phyloP scores from a whole-genome alignment of 2,888 invertebrate species.

The Aspidiotus destructor region DNA sequence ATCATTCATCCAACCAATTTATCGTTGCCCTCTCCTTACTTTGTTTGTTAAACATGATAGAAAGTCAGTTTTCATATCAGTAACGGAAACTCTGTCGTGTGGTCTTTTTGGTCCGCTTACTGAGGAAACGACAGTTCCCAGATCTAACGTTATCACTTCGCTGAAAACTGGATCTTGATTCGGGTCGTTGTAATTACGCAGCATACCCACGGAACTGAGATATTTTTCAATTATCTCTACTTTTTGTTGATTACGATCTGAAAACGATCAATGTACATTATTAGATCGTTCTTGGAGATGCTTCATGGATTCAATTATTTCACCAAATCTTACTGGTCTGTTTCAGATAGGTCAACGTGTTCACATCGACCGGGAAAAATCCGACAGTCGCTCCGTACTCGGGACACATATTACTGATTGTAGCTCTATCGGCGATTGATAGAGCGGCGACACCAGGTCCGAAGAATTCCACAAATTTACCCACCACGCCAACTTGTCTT shows the following conservation, averaged over 20 bases:
- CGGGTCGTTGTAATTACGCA: conserved; percentile 67
- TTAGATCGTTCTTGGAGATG: neutral
- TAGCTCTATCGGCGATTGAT: conserved; percentile 93
- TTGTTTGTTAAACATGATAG: conserved; percentile 70
- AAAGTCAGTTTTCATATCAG: conserved; percentile 86
- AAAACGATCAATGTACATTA: neutral
- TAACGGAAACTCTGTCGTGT: conserved; percentile 86
- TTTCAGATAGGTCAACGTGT: conserved; percentile 67
- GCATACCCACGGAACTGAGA: conserved; percentile 67
- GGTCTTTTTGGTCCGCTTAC: conserved; percentile 96
- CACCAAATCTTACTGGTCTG: conserved; percentile 59
- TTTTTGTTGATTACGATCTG: conserved; percentile 71
- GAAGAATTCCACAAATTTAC: conserved; percentile 98
- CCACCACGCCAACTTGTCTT: conserved; percentile 88
- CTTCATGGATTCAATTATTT: conserved; percentile 8
- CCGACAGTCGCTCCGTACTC: conserved; percentile 96
- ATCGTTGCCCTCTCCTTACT: conserved; percentile 48
- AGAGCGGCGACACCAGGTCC: conserved; percentile 84
- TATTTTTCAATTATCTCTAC: conserved; percentile 71
- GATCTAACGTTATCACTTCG: conserved; percentile 71
- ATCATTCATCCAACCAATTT: too few species aligned
- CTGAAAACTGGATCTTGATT: conserved; percentile 71
- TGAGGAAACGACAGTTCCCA: conserved; percentile 81
- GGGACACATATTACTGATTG: conserved; percentile 98
- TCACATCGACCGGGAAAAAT: conserved; percentile 81